These are phyloP conservation scores for Heliconius sara DNA, from an alignment of 2,888 invertebrate genomes.

Conservation along the genomic window DNA sequence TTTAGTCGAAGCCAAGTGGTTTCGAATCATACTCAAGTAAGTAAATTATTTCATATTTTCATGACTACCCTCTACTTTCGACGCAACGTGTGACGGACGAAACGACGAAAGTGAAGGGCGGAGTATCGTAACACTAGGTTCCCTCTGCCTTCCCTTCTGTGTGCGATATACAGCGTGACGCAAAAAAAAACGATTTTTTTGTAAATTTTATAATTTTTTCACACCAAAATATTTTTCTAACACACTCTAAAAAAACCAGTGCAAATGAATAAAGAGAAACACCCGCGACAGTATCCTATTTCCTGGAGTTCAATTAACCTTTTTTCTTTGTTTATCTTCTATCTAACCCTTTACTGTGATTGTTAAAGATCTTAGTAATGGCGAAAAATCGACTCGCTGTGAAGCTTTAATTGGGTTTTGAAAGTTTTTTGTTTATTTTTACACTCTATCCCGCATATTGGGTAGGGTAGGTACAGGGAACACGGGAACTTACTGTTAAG, in stretches of 20 bases:
- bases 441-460: background rate
- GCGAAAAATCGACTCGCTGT: constrained; percentile 23
- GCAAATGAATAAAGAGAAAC: constrained; percentile 55
- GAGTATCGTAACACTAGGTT: too few relatives aligned
- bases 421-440: background rate
- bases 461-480: background rate
- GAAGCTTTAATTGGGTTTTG: constrained; percentile 1
- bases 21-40: too few relatives aligned
- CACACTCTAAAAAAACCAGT: constrained; percentile 49
- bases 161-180: too few relatives aligned
- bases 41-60: too few relatives aligned
- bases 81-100: too few relatives aligned
- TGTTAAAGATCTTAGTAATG: constrained; percentile 67
- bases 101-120: too few relatives aligned
- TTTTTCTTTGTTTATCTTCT: constrained; percentile 78
- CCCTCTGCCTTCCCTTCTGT: too few relatives aligned
- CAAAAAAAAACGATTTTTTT: background rate
- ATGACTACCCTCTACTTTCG: too few relatives aligned
- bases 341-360: constrained; percentile 78
- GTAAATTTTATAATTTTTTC: background rate
- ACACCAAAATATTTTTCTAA: constrained; percentile 51
- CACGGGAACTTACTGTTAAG: background rate
- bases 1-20: too few relatives aligned
- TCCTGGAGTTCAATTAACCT: constrained; percentile 81
- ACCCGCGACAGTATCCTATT: constrained; percentile 68